Conservation (phyloP, 2,797 vertebrate genomes). For the Crypturellus tataupa region DNA sequence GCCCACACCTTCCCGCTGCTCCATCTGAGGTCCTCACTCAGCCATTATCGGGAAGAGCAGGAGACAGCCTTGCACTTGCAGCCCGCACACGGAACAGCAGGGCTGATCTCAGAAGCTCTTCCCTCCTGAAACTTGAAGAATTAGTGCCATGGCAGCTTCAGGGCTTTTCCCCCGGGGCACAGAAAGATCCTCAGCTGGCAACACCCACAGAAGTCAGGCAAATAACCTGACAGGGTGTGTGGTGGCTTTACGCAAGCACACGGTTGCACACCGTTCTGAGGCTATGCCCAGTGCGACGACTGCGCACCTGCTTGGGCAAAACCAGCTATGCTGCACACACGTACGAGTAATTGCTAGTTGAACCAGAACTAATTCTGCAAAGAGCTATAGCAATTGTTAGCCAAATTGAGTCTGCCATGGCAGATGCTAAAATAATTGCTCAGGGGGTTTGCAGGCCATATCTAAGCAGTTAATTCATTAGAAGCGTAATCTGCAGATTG, state of each 20-base stretch:
- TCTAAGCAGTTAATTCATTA: constrained; percentile 58
- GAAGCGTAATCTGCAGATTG: constrained; percentile 17
- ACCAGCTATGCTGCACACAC: not conserved
- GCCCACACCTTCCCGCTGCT: not conserved
- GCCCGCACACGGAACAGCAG: not conserved
- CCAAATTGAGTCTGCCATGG: constrained; percentile 47
- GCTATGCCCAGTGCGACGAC: not conserved
- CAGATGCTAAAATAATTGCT: constrained; percentile 72
- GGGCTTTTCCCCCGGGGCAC: accelerated
- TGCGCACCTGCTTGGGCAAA: not conserved
- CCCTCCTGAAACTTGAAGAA: not conserved
- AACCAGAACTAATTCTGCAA: constrained; percentile 68
- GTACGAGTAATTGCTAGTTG: constrained; percentile 51
- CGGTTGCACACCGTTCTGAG: not conserved
- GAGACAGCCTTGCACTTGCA: not conserved
- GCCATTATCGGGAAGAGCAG: not conserved
- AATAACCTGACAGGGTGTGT: not conserved
- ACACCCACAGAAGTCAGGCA: not conserved
- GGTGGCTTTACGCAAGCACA: not conserved
- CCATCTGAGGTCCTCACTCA: not conserved
- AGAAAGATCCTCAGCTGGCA: not conserved
- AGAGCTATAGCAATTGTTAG: constrained; percentile 48
- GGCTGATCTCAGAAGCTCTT: not conserved
- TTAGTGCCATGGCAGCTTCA: not conserved
- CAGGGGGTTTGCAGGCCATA: constrained; percentile 53